Percentiles rank a stretch among this genome's conserved stretches.
Evolutionary conservation across 2,888 invertebrate species (phyloP).

Genomic region (Nesidiocoris tenuis): DNA sequence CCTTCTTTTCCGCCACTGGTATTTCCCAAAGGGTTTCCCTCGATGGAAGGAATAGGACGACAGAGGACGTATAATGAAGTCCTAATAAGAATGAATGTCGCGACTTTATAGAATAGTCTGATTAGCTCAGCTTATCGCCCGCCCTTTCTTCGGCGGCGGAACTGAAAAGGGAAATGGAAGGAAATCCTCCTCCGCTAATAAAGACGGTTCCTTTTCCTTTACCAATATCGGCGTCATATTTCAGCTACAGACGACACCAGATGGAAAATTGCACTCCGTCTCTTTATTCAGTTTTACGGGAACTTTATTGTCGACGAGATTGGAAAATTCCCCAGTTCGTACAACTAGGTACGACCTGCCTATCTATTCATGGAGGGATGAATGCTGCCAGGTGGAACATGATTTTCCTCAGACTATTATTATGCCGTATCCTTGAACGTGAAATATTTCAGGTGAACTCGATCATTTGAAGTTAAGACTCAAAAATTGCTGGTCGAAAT

Average conservation of each 20-base stretch:
- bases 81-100: constrained; percentile 42
- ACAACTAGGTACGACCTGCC: no score
- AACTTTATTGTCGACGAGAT: neutral
- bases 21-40: constrained; percentile 35
- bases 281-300: neutral
- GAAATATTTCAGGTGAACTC: no score
- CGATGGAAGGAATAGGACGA: neutral
- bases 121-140: constrained; percentile 38
- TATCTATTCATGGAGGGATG: no score
- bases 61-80: constrained; percentile 30
- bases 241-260: neutral
- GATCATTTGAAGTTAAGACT: no score
- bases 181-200: constrained; percentile 23
- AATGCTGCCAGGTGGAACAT: no score
- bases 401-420: no score
- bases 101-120: constrained; percentile 33
- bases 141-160: neutral
- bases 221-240: constrained; percentile 18
- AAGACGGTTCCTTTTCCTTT: constrained; percentile 4
- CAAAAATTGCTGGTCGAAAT: no score
- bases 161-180: constrained; percentile 29
- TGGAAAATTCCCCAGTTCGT: neutral
- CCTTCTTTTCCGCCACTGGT: constrained; percentile 27
- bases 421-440: no score
- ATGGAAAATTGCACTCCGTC: neutral